Evolutionary conservation across 2,113 vertebrate species (phyloP), one percentile per base, ranked within the genome.

Genomic region (Holacanthus passer): DNA sequence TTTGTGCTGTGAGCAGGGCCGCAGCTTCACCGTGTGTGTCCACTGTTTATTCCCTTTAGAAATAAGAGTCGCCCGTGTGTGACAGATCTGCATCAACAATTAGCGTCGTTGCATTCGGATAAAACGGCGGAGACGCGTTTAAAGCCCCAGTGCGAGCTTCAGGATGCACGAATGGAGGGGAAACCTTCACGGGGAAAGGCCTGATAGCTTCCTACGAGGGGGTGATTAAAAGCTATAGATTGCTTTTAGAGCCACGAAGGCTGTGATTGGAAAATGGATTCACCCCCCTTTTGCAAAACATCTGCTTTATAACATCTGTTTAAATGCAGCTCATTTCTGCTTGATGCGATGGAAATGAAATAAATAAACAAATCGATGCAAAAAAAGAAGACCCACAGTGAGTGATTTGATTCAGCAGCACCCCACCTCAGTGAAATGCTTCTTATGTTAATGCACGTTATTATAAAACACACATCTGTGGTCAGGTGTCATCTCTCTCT

Each of bases 1-100:
- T 75, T 73, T 82, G 47, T 79, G 73, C 77, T 88, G 45, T 47
- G 37, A 77, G 52, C 80, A 83, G 92, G 91, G 85, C 90, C 90
- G 91, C 89, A 83, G 79, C 86, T 82, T 81, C 68, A 65, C 60
- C 37, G 37, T 75, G 41, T 69, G 69, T 77, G 70, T 71, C 65
- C 80, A 62, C 24, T 59, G 31, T 79, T 68, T 12, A 43, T 48
- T 74, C 68, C 77, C 84, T 82, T 83, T 77, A 65, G 67, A 84
- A 87, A 81, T 60, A 79, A 80, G 56, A 75, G 37, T 53, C 65
- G 53, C 56, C 35, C 69, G 37, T 75, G 64, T 88, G 82, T 73
- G 58, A 52, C 56, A 74, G 83, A 73, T 86, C 41, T 73, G 88
- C 77, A 83, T 65, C 81, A 74, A 80, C 72, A 83, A 88, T 84